phyloP scores from a whole-genome alignment of 1,140 invertebrate genomes.

The Condylostylus longicornis region DNA sequence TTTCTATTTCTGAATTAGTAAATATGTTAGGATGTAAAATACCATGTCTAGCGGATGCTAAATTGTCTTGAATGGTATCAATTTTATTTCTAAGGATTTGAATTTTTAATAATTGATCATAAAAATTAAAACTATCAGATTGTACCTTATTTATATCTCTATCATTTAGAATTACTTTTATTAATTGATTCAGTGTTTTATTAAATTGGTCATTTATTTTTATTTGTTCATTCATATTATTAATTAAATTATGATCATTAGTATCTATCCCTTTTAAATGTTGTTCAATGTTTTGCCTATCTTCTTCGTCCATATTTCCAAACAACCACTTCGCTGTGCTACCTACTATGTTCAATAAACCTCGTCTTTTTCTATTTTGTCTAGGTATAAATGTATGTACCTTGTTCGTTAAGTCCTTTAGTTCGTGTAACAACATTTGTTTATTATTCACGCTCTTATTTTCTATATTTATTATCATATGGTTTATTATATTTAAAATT shows the following conservation, averaged over 20 bases:
- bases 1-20: slow-evolving; percentile 1
- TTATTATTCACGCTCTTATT: too few species aligned
- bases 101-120: neutral
- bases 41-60: slow-evolving; percentile 1
- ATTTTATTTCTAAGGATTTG: neutral
- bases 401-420: neutral
- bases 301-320: neutral
- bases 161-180: neutral
- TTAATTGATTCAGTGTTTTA: neutral
- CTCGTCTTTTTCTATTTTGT: neutral
- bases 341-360: neutral
- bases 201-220: too few species aligned
- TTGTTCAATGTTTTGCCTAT: neutral
- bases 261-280: neutral
- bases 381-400: too few species aligned
- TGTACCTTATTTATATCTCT: neutral
- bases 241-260: too few species aligned
- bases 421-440: too few species aligned
- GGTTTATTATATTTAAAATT: slow-evolving; percentile 1
- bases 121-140: neutral
- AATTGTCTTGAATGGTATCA: slow-evolving; percentile 3
- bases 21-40: slow-evolving; percentile 5
- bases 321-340: neutral
- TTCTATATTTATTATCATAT: neutral
- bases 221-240: too few species aligned